Conservation (phyloP, 2,113 vertebrate species). For the Halcyon senegalensis region DNA sequence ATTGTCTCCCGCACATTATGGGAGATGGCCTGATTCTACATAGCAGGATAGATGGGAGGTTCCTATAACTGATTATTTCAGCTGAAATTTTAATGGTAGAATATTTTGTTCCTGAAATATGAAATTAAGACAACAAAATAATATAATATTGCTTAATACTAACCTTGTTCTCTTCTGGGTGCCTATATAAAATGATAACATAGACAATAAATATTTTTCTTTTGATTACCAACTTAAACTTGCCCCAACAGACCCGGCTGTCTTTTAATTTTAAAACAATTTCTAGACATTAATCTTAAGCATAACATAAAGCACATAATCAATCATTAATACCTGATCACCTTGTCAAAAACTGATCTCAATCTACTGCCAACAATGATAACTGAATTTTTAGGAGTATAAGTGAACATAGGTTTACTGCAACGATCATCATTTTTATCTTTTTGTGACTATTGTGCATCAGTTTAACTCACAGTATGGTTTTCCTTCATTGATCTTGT, state of each 20-base stretch:
- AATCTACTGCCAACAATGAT: neutral
- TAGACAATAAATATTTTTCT: constrained; percentile 5
- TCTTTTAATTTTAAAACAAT: neutral
- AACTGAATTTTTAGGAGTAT: neutral
- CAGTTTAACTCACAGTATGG: neutral
- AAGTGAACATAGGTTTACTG: neutral
- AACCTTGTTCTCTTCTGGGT: constrained; percentile 45
- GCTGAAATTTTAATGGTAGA: neutral
- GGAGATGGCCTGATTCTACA: neutral
- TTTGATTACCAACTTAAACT: neutral
- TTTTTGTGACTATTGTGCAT: neutral
- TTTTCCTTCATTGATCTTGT: neutral
- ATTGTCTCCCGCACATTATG: neutral
- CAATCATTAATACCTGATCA: neutral
- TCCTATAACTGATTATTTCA: neutral
- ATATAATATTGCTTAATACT: neutral
- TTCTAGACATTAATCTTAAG: neutral
- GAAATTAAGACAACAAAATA: neutral
- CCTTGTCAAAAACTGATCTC: neutral
- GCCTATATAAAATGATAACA: constrained; percentile 39
- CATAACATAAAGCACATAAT: too few species aligned
- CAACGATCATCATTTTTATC: neutral
- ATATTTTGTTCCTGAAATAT: neutral
- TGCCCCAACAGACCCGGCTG: neutral
- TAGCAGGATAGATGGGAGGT: neutral